phyloP scores from a whole-genome alignment of 2,888 invertebrate species.

The Dryobotodes eremita region DNA sequence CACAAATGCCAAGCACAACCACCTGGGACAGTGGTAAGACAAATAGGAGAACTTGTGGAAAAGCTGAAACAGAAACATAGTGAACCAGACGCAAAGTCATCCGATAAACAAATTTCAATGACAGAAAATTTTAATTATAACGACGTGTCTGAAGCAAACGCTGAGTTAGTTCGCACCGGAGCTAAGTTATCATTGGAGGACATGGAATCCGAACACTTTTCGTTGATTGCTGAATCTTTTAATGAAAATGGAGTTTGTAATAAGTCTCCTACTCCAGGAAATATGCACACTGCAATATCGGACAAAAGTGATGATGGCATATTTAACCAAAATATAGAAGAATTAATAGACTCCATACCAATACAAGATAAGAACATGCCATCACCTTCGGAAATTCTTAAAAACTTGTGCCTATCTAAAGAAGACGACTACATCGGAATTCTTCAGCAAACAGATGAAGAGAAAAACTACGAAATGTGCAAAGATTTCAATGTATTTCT shows the following conservation, averaged over 20 bases:
- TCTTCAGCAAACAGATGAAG: constrained; percentile 64
- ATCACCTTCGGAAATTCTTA: constrained; percentile 92
- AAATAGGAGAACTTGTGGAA: constrained; percentile 87
- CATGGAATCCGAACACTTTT: constrained; percentile 87
- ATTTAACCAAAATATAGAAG: constrained; percentile 83
- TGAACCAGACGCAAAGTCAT: constrained; percentile 58
- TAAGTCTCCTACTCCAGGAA: constrained; percentile 14
- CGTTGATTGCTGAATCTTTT: constrained; percentile 79
- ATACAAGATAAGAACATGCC: constrained; percentile 89
- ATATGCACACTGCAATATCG: constrained; percentile 38
- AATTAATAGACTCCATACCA: constrained; percentile 79
- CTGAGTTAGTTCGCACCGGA: constrained; percentile 85
- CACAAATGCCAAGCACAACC: constrained; percentile 94
- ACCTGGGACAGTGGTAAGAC: constrained; percentile 90
- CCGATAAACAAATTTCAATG: constrained; percentile 41
- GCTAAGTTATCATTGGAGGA: constrained; percentile 88
- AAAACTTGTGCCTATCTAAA: constrained; percentile 91
- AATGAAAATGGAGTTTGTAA: constrained; percentile 64
- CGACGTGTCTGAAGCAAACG: constrained; percentile 85
- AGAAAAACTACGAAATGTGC: constrained; percentile 69
- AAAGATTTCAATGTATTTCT: constrained; percentile 76
- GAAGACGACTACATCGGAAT: constrained; percentile 81
- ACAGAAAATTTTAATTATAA: constrained; percentile 67
- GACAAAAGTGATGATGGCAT: constrained; percentile 73
- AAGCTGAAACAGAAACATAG: constrained; percentile 86